Conservation (phyloP, 2,888 invertebrate genomes). For the Portevinia maculata region DNA sequence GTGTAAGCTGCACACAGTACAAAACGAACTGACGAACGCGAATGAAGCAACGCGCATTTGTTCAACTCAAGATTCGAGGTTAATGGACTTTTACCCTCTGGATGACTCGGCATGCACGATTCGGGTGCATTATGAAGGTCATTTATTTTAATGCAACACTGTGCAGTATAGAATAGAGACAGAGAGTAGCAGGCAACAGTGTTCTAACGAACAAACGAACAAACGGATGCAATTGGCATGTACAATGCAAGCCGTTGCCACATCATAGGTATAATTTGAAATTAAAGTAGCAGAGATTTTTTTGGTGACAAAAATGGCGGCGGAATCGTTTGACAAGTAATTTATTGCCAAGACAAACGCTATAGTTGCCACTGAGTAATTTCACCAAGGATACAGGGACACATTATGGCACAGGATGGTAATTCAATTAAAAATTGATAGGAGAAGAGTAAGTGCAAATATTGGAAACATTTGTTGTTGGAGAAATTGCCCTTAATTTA, state of each 20-base stretch:
- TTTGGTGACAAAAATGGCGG: constrained; percentile 44
- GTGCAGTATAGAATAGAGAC: constrained; percentile 36
- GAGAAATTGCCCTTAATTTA: too few relatives aligned
- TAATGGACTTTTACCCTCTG: constrained; percentile 75
- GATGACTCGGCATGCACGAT: constrained; percentile 73
- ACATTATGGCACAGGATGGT: neutral
- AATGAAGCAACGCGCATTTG: constrained; percentile 70
- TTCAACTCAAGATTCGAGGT: constrained; percentile 74
- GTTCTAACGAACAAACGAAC: constrained; percentile 43
- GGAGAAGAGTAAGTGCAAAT: constrained; percentile 31
- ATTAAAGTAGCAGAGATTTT: neutral
- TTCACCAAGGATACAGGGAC: constrained; percentile 1
- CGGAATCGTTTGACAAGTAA: constrained; percentile 39
- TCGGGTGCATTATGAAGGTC: constrained; percentile 75
- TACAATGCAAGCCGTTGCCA: constrained; percentile 55
- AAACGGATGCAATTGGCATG: constrained; percentile 69
- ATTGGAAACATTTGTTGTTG: too few relatives aligned
- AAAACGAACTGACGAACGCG: constrained; percentile 63
- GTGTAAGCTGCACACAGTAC: neutral
- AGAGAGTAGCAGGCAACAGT: constrained; percentile 5
- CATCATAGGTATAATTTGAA: constrained; percentile 24
- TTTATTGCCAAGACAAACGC: neutral
- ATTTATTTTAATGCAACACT: constrained; percentile 74
- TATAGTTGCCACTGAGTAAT: neutral
- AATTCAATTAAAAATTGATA: constrained; percentile 41